A percentile compares a stretch with the other conserved stretches of the same genome.
Conservation (phyloP, 2,797 vertebrate species). For the Enteromius viviparus region DNA sequence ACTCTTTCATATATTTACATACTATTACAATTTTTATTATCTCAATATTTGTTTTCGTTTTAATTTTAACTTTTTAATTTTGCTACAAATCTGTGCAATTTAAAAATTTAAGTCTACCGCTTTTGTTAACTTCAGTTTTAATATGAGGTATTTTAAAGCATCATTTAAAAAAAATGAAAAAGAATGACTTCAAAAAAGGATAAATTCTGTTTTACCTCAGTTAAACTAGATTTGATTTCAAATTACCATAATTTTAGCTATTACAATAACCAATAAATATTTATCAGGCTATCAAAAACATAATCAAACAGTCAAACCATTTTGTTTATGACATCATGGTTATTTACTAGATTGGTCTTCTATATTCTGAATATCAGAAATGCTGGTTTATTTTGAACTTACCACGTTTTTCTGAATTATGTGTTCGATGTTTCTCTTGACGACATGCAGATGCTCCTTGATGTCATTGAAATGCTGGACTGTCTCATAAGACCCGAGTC, state of each 20-base stretch:
- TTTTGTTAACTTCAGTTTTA: not conserved
- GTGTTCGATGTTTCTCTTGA: conserved; percentile 89
- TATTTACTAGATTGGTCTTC: not conserved
- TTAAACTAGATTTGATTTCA: not conserved
- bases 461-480: conserved; percentile 96
- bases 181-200: not conserved
- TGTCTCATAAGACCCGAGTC: conserved; percentile 83
- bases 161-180: not conserved
- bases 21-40: too few relatives aligned
- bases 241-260: not conserved
- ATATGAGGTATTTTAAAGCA: not conserved
- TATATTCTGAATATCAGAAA: not conserved
- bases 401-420: conserved; percentile 83
- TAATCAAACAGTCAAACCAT: too few relatives aligned
- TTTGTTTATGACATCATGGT: not conserved
- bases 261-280: not conserved
- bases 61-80: too few relatives aligned
- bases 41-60: too few relatives aligned
- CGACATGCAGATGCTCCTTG: conserved; percentile 93
- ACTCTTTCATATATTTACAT: too few relatives aligned
- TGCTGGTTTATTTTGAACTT: conserved; percentile 16
- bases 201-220: not conserved
- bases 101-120: not conserved
- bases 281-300: not conserved
- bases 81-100: too few relatives aligned